Percentiles rank a stretch among this genome's conserved stretches.
Conservation (phyloP, 2,797 vertebrate genomes). For the Helarctos malayanus region DNA sequence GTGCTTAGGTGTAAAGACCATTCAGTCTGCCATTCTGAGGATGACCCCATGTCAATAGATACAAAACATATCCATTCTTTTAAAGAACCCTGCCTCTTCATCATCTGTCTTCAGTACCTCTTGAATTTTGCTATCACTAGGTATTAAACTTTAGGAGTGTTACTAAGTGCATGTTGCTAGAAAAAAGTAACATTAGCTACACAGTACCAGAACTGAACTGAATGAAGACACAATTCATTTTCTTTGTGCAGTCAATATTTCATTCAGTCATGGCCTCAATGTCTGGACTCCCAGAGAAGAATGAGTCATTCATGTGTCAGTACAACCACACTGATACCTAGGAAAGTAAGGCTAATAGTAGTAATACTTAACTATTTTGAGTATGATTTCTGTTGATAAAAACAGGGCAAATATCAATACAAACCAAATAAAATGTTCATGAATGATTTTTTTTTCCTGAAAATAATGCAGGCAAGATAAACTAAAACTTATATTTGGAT, state of each 20-base stretch:
- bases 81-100: slow-evolving; percentile 71
- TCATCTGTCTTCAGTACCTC: slow-evolving; percentile 73
- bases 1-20: background rate
- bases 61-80: slow-evolving; percentile 41
- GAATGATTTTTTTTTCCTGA: slow-evolving; percentile 75
- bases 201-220: slow-evolving; percentile 89
- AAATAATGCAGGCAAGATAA: slow-evolving; percentile 75
- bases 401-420: slow-evolving; percentile 79
- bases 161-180: slow-evolving; percentile 84
- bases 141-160: slow-evolving; percentile 87
- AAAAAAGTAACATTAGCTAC: slow-evolving; percentile 88
- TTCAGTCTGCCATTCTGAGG: background rate
- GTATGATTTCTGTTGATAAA: slow-evolving; percentile 82
- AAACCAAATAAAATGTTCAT: slow-evolving; percentile 88
- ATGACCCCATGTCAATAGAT: slow-evolving; percentile 41
- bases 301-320: slow-evolving; percentile 87
- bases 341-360: background rate
- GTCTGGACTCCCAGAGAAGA: slow-evolving; percentile 83
- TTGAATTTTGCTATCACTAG: slow-evolving; percentile 81
- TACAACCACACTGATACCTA: slow-evolving; percentile 71
- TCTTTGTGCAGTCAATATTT: slow-evolving; percentile 88
- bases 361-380: slow-evolving; percentile 81
- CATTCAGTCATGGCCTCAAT: slow-evolving; percentile 86
- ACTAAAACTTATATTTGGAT: slow-evolving; percentile 77
- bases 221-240: slow-evolving; percentile 89